phyloP scores from a whole-genome alignment of 2,888 invertebrate species.

The Leptinotarsa haldemani region DNA sequence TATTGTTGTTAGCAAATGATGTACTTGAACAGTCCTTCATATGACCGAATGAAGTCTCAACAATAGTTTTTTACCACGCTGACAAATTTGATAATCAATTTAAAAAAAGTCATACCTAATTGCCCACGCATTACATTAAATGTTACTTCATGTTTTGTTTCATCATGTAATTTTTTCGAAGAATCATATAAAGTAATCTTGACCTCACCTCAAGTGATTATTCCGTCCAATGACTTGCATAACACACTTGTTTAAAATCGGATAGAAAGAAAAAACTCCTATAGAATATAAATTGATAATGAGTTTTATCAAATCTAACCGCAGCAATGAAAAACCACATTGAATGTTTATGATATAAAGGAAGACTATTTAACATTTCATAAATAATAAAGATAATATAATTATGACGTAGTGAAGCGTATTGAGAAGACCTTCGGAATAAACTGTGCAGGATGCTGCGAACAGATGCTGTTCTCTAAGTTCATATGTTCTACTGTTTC shows the following conservation, averaged over 20 bases:
- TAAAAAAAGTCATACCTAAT: not conserved
- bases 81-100: not conserved
- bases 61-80: not conserved
- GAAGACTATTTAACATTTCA: too few relatives aligned
- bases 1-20: too few relatives aligned
- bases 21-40: too few relatives aligned
- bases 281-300: not conserved
- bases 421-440: too few relatives aligned
- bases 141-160: not conserved
- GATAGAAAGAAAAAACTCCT: not conserved
- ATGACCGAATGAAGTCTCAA: not conserved
- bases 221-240: constrained; percentile 22
- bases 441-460: too few relatives aligned
- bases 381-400: too few relatives aligned
- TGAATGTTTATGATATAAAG: too few relatives aligned
- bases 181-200: not conserved
- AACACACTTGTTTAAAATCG: constrained; percentile 22
- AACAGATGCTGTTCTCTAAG: too few relatives aligned
- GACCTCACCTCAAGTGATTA: constrained; percentile 23
- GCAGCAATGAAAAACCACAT: not conserved
- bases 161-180: constrained; percentile 4
- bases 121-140: not conserved
- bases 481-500: too few relatives aligned
- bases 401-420: too few relatives aligned
- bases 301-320: not conserved